phyloP scores from a whole-genome alignment of 2,797 vertebrate species.

The Antrozous pallidus region DNA sequence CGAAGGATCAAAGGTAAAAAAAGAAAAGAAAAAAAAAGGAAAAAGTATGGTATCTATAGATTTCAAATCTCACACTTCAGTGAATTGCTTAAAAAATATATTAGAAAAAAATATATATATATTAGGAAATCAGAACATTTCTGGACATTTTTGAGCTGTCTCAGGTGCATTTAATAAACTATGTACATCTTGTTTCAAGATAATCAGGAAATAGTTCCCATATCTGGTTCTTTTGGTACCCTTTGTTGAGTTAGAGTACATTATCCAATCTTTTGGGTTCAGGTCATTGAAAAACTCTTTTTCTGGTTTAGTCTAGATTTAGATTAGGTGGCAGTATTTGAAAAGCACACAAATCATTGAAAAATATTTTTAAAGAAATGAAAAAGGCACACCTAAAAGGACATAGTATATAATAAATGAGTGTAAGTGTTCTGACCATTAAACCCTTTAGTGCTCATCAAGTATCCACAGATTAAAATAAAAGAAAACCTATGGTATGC shows the following conservation, averaged over 20 bases:
- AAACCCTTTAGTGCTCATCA: not conserved
- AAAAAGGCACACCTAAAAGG: not conserved
- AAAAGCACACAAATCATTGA: not conserved
- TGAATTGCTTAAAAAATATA: not conserved
- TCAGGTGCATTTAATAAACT: not conserved
- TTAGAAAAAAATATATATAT: not conserved
- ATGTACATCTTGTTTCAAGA: not conserved
- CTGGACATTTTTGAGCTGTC: not conserved
- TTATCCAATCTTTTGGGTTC: not conserved
- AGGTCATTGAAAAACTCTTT: constrained; percentile 31
- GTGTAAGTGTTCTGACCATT: not conserved
- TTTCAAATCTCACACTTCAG: not conserved
- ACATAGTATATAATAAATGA: not conserved
- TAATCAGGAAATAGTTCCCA: not conserved
- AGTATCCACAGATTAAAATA: not conserved
- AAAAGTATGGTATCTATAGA: not conserved
- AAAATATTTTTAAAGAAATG: not conserved
- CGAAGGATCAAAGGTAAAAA: constrained; percentile 93
- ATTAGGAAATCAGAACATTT: not conserved
- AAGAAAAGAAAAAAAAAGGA: not conserved
- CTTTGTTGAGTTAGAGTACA: not conserved
- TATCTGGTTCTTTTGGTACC: not conserved
- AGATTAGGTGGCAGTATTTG: not conserved
- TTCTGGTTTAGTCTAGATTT: not conserved
- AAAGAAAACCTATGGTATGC: not conserved